Evolutionary conservation across 2,888 invertebrate species (phyloP), one percentile per base, ranked within the genome.

Genomic region (Auanema freiburgensis): DNA sequence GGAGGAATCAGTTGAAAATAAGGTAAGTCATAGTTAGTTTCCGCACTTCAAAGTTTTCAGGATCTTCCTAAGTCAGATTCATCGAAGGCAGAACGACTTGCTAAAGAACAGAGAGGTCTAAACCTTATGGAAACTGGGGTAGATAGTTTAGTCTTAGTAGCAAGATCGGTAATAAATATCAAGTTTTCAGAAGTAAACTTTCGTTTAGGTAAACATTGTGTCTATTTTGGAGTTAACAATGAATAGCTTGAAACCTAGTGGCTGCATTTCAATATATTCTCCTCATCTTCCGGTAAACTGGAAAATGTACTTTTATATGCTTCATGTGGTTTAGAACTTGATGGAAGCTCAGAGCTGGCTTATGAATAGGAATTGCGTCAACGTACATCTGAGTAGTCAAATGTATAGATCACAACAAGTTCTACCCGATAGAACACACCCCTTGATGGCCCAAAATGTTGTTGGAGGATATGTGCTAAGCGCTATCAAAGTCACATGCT

Each of bases 381-480:
- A 90, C 79, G 85, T 96, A 46, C 89, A 89, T 83, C 85, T 98
- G 16, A 57, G 66, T 24, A 72, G 74, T 16, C 76, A 77, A 49
- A 76, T 79, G 71, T 71, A 65, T 46, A 67, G 78, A 2, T 54
- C 63, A 10, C 67, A 71, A 40, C 78, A 74, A 64, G 86, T 88
- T 65, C 69, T 87, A n/a, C 85, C 85, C 0, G 80, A 84, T 61
- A 76, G 97, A 84, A 96, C 96, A 18, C 97, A 97, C 87, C 97
- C 97, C 1, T 90, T 92, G 83, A 92, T 96, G 42, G 89, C 89
- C 78, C 96, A 94, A 90, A 91, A 89, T 83, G 90, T 90, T 52
- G 89, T 89, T 65, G 91, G 95, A 81, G 97, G 97, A 0, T 96
- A 90, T 85, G 85, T 97, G 67, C 86, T 97, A 71, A 89, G 90